Conservation (phyloP, 1,140 invertebrate genomes). For the Laupala kohalensis region DNA sequence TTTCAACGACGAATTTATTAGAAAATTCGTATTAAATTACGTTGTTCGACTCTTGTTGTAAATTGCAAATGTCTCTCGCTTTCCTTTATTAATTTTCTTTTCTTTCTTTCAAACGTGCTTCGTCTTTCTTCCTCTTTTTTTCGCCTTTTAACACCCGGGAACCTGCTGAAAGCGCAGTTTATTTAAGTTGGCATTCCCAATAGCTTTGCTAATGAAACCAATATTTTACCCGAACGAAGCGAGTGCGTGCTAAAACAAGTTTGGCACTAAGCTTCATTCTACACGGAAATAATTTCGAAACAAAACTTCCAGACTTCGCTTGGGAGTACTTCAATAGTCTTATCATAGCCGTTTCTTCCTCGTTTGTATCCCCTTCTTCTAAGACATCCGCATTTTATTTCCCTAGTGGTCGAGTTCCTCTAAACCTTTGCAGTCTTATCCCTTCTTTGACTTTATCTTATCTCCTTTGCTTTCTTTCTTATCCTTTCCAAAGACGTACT, state of each 20-base stretch:
- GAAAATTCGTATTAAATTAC: background rate
- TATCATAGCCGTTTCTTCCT: background rate
- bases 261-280: background rate
- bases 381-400: too few species aligned
- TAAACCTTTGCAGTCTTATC: too few species aligned
- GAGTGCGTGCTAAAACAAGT: background rate
- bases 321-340: background rate
- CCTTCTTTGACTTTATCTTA: too few species aligned
- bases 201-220: background rate
- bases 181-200: background rate
- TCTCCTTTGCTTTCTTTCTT: too few species aligned
- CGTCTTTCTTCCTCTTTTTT: background rate
- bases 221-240: background rate
- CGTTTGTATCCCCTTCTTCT: background rate
- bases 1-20: background rate
- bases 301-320: background rate
- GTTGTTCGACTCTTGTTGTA: background rate
- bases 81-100: background rate
- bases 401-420: too few species aligned
- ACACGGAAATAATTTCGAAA: background rate
- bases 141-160: background rate
- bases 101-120: background rate
- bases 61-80: background rate
- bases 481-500: too few species aligned
- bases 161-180: background rate